Percentiles rank a stretch among this genome's conserved stretches.
These are phyloP conservation scores for Euglossa dilemma DNA, from an alignment of 1,140 invertebrate genomes.

Conservation along the genomic window DNA sequence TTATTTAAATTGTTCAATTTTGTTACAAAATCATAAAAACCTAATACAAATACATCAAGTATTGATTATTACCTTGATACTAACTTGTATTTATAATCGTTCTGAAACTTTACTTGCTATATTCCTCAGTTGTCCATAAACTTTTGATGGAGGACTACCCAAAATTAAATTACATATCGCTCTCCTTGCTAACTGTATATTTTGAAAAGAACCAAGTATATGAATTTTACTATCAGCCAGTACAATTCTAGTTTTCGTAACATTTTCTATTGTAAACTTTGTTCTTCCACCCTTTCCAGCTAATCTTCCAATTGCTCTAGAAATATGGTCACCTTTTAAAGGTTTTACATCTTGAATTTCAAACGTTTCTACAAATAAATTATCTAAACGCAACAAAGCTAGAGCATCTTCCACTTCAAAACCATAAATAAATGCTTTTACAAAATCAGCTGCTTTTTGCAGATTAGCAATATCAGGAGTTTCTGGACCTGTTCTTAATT, in stretches of 20 bases:
- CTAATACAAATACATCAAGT: conserved; percentile 16
- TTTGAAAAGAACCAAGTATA: conserved; percentile 98
- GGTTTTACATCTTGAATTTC: conserved; percentile 98
- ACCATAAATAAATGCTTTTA: conserved; percentile 97
- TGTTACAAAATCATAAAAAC: neutral
- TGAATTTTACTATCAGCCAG: conserved; percentile 98
- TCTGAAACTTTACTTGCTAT: conserved; percentile 91
- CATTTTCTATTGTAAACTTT: conserved; percentile 99
- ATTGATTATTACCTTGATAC: conserved; percentile 12
- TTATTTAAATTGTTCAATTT: conserved; percentile 35
- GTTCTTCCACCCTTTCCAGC: conserved; percentile 99
- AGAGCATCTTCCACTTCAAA: conserved; percentile 99
- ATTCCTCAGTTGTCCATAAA: conserved; percentile 95
- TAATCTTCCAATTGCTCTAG: conserved; percentile 96
- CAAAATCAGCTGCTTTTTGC: conserved; percentile 99
- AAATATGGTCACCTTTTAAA: conserved; percentile 97
- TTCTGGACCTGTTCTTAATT: conserved; percentile 89
- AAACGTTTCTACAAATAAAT: conserved; percentile 98
- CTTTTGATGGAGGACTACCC: conserved; percentile 97
- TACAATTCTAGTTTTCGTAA: conserved; percentile 99
- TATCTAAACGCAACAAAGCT: conserved; percentile 96
- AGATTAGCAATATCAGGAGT: conserved; percentile 95
- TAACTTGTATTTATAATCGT: conserved; percentile 86
- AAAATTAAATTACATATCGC: conserved; percentile 99
- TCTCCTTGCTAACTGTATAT: conserved; percentile 96